Evolutionary conservation across 2,888 invertebrate species (phyloP).

Genomic region (Carabus problematicus): DNA sequence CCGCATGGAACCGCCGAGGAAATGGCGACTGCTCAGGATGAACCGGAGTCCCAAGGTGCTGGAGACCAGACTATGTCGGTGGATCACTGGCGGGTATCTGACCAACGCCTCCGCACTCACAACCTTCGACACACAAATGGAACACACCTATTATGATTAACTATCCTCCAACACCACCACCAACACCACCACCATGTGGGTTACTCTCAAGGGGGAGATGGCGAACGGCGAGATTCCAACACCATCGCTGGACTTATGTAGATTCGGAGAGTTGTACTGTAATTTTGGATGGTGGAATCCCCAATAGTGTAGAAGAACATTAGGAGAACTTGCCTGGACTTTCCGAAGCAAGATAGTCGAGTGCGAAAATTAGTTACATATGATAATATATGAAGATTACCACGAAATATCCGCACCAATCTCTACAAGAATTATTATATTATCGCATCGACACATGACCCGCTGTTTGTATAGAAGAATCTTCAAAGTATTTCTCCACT

Average conservation of each 20-base stretch:
- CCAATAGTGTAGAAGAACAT: background rate
- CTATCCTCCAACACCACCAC: too few relatives aligned
- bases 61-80: conserved; percentile 66
- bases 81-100: conserved; percentile 63
- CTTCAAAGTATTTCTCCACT: too few relatives aligned
- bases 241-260: background rate
- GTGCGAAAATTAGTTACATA: too few relatives aligned
- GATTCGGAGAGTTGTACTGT: background rate
- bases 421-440: too few relatives aligned
- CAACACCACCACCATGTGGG: background rate
- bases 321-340: too few relatives aligned
- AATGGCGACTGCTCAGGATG: conserved; percentile 62
- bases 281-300: background rate
- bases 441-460: too few relatives aligned
- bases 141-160: background rate
- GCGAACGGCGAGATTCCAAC: background rate
- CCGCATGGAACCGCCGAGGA: conserved; percentile 61
- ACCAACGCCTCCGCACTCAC: conserved; percentile 61
- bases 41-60: conserved; percentile 66
- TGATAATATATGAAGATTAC: too few relatives aligned
- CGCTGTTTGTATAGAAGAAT: too few relatives aligned
- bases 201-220: background rate
- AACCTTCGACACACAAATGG: conserved; percentile 60
- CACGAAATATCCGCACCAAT: too few relatives aligned
- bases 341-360: too few relatives aligned